Evolutionary conservation across 2,888 invertebrate genomes (phyloP), one percentile per base, ranked within the genome.

Genomic region (Drosophila mayaguana): DNA sequence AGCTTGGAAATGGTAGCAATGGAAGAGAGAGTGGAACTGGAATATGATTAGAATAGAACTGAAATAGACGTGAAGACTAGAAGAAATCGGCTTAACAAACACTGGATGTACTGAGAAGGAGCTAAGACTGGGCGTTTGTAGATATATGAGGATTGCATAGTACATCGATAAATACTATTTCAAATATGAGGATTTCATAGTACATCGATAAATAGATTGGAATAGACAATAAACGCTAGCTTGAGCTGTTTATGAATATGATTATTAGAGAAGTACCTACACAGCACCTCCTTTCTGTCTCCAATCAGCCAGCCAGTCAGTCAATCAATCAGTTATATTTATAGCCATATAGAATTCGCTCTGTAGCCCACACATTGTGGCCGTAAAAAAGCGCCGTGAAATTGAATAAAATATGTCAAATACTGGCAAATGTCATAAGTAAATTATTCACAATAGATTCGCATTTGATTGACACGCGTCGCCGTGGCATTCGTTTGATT

Each of bases 381-480:
- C 43, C 51, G 1, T 18, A 40, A 63, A 63, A 28, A 16, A 7
- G 5, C 34, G 16, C 22, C 42, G 18, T 45, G 60, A 56, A 80
- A 81, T 78, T 77, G 60, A 86, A 78, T 73, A 73, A 83, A 83
- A 83, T 59, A 75, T 75, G 79, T 78, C 82, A 78, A 69, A 63
- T 14, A 36, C 46, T 51, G 14, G 20, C n/a, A 53, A 76, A 84
- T 36, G 85, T 80, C 83, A 88, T 85, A 85, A 85, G 83, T 85
- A 85, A 83, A 88, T 88, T 88, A 83, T 83, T 78, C 86, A 88
- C 80, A 80, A 85, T 85, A 75, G 86, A 85, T 83, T 82, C 59
- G 20, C 55, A 42, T 65, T 86, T 85, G 84, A 86, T 85, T 85
- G 84, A 86, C 87, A 88, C 84, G 88, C 84, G 88, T 79, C 81